Evolutionary conservation across 2,113 vertebrate genomes (phyloP), one percentile per base, ranked within the genome.

Genomic region (Channa maculata): DNA sequence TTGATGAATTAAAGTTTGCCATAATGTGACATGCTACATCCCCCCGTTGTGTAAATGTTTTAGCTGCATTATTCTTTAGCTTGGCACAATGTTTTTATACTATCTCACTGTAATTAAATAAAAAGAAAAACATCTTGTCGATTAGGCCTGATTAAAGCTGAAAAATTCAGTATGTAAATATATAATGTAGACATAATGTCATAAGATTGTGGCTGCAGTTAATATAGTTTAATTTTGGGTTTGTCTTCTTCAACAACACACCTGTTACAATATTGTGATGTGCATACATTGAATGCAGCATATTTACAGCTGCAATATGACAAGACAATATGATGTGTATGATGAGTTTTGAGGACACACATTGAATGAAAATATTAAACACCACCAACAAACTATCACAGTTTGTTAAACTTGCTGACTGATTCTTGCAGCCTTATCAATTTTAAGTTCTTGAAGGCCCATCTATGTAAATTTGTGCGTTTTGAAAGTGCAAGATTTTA

Each of bases 391-490:
- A 46, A 57, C 15, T 0, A 61, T 51, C 33, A 51, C 43, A n/a
- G 14, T 15, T 78, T 33, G 69, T 24, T 1, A 72, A 65, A 57
- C 8, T 2, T 52, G 8, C 49, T 68, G 62, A 50, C 69, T 79
- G 14, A 63, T 61, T 77, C 38, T 68, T 37, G 13, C 5, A 1
- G 24, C 45, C 12, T 58, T 15, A 75, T 63, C 41, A 79, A 12
- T 79, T 50, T 73, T 38, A 85, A 85, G 72, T 62, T 71, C 48
- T 86, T 43, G 6, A 57, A 72, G 43, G 51, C 45, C 38, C 75
- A 76, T 49, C 38, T 15, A 65, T 9, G 9, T 24, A 78, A 65
- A 68, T 65, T 33, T 60, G 34, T 67, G 71, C 15, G 65, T 84
- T 73, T 72, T 71, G 69, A 34, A 72, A 44, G 45, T 66, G 55